Conservation (phyloP, 2,113 vertebrate genomes). For the Tapirus terrestris region DNA sequence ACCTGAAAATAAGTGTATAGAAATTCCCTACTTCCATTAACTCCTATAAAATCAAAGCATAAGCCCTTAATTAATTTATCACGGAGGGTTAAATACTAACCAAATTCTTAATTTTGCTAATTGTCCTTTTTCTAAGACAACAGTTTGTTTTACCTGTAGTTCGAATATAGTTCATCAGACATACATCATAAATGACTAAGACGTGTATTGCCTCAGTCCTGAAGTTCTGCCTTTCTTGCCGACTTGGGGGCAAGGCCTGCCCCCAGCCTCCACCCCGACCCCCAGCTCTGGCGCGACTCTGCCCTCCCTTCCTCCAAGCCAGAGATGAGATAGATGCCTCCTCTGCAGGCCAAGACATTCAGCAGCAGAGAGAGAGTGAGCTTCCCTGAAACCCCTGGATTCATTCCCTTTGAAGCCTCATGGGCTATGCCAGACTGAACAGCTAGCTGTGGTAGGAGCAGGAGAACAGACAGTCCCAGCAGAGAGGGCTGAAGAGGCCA, state of each 20-base stretch:
- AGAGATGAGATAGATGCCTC: no score
- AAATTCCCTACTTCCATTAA: conserved; percentile 2
- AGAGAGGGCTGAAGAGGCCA: conserved; percentile 13
- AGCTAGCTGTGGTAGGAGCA: neutral
- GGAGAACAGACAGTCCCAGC: conserved; percentile 40
- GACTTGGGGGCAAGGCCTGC: neutral
- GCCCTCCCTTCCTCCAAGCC: no score
- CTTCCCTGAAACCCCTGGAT: neutral
- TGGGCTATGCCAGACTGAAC: neutral
- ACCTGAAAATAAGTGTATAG: neutral
- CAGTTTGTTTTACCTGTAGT: neutral
- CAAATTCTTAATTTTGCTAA: neutral
- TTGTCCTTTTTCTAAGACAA: conserved; percentile 18
- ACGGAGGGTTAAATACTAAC: neutral
- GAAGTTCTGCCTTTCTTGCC: neutral
- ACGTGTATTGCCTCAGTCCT: neutral
- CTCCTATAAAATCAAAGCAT: neutral
- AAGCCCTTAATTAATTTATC: neutral
- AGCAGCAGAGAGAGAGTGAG: neutral
- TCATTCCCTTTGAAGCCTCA: neutral
- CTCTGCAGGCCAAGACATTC: neutral
- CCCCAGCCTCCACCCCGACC: fast-evolving
- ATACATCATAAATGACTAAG: neutral
- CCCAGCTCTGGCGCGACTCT: neutral
- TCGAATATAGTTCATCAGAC: conserved; percentile 27